phyloP scores from a whole-genome alignment of 2,113 vertebrate species.

The Condylura cristata region DNA sequence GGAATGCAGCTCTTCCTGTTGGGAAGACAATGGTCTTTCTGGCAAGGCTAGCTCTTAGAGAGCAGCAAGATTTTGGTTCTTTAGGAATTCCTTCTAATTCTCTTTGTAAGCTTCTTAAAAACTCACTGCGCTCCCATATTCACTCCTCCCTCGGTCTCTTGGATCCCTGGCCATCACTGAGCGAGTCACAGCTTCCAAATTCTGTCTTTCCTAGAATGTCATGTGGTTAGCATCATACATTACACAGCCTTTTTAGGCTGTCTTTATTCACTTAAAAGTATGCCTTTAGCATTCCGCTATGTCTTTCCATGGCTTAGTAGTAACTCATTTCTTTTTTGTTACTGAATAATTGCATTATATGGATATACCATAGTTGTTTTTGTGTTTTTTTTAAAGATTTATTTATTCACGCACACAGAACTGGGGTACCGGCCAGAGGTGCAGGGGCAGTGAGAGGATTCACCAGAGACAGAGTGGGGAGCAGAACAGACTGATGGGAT shows the following conservation, averaged over 20 bases:
- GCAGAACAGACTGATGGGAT: no score
- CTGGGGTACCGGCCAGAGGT: no score
- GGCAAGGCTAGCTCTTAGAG: neutral
- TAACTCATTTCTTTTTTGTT: neutral
- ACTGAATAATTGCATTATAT: neutral
- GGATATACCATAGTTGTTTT: neutral
- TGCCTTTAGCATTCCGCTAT: neutral
- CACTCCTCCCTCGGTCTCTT: neutral
- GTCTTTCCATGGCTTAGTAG: neutral
- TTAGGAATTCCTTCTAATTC: neutral
- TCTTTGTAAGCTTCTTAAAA: neutral
- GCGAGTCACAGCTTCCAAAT: neutral
- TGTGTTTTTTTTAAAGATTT: no score
- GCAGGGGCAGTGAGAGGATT: no score
- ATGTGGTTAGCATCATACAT: neutral
- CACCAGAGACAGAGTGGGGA: no score
- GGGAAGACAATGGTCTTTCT: neutral
- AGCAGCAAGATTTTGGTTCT: neutral
- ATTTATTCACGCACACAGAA: no score
- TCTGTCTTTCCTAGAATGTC: neutral
- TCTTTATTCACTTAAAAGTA: neutral
- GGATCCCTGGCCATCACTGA: neutral
- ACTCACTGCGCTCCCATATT: neutral
- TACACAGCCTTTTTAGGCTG: neutral
- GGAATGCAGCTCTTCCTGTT: slow-evolving; percentile 26